Conservation (phyloP, 1,140 invertebrate genomes). For the Archegozetes longisetosus region DNA sequence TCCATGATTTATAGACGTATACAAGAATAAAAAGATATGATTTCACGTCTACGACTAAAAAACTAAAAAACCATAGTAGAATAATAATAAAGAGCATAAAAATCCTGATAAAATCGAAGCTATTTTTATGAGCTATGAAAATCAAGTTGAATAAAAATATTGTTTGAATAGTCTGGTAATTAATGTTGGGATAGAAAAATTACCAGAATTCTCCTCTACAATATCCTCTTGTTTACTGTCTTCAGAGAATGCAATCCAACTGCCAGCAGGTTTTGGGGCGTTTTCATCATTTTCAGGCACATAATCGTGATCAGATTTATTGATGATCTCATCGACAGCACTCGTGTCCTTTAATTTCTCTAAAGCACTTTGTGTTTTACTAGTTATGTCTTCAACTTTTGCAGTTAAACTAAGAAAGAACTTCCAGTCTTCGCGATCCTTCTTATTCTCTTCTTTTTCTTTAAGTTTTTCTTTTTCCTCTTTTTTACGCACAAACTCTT, state of each 20-base stretch:
- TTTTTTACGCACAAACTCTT: neutral
- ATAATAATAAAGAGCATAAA: too few relatives aligned
- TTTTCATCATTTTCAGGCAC: constrained; percentile 4
- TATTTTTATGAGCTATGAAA: too few relatives aligned
- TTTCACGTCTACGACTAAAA: too few relatives aligned
- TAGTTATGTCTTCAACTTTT: constrained; percentile 29
- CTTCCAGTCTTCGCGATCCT: constrained; percentile 32
- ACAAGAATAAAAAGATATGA: too few relatives aligned
- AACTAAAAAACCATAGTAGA: too few relatives aligned
- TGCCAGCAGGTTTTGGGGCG: constrained; percentile 3
- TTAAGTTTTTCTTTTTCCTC: constrained; percentile 1
- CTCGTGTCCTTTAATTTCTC: constrained; percentile 25
- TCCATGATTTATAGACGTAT: too few relatives aligned
- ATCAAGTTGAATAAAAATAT: too few relatives aligned
- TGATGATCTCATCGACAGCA: constrained; percentile 16
- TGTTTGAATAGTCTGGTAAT: too few relatives aligned
- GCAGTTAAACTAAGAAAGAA: constrained; percentile 32
- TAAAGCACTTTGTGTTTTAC: constrained; percentile 28
- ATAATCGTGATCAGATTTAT: constrained; percentile 18
- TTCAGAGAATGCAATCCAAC: constrained; percentile 10
- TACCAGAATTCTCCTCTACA: constrained; percentile 41
- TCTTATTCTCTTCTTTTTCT: constrained; percentile 13
- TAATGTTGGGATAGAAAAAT: neutral
- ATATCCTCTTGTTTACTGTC: constrained; percentile 30
- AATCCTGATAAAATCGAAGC: too few relatives aligned